Conservation (phyloP, 2,797 vertebrate species). For the Hoplostethus atlanticus region DNA sequence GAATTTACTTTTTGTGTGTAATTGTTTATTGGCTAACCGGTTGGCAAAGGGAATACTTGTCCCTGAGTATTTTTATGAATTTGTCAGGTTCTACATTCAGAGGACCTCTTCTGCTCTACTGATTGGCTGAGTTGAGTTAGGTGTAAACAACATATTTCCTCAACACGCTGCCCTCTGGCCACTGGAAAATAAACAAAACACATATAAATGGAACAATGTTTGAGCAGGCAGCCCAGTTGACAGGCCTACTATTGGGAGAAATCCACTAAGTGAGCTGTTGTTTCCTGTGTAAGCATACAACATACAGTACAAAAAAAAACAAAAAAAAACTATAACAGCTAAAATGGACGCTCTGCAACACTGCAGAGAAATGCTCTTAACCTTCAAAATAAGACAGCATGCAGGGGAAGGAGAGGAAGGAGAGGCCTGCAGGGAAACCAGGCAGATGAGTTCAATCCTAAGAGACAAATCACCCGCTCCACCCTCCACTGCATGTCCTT, state of each 20-base stretch:
- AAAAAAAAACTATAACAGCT: slow-evolving; percentile 51
- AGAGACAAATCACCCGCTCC: slow-evolving; percentile 80
- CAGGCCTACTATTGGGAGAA: not conserved
- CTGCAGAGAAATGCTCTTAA: slow-evolving; percentile 67
- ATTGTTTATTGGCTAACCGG: not conserved
- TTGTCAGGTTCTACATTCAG: slow-evolving; percentile 13
- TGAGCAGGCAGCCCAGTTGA: slow-evolving; percentile 3
- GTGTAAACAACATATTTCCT: slow-evolving; percentile 38
- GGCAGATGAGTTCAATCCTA: slow-evolving; percentile 72
- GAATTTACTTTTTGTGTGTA: not conserved
- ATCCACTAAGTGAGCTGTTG: not conserved
- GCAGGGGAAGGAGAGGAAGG: slow-evolving; percentile 42
- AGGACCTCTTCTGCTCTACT: slow-evolving; percentile 14
- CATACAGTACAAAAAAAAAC: slow-evolving; percentile 22
- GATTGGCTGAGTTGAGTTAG: slow-evolving; percentile 29
- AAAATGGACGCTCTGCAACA: slow-evolving; percentile 48
- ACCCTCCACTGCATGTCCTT: slow-evolving; percentile 80
- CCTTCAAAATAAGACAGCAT: slow-evolving; percentile 73
- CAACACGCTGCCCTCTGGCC: slow-evolving; percentile 15
- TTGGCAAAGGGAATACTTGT: not conserved
- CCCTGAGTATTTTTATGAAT: not conserved
- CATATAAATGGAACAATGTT: slow-evolving; percentile 2
- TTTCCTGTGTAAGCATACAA: not conserved
- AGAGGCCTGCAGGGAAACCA: slow-evolving; percentile 61
- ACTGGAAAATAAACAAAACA: slow-evolving; percentile 21